Evolutionary conservation across 2,888 invertebrate species (phyloP).

Genomic region (Loripinus fragilis): DNA sequence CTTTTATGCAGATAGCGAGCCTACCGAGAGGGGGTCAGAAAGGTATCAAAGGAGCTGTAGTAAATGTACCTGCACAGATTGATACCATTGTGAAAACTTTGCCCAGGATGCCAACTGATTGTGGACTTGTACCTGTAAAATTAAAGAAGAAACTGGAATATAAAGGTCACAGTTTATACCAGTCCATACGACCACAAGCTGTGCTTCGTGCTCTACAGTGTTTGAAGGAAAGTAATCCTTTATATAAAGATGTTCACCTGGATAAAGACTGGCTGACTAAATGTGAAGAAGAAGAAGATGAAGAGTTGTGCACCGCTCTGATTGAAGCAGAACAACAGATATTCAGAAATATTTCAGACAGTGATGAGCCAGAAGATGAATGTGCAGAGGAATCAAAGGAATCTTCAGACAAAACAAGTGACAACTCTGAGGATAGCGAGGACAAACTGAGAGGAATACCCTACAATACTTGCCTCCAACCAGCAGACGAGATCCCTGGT

Average conservation of each 20-base stretch:
- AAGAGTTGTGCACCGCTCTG: not conserved
- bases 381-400: too few species aligned
- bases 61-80: too few species aligned
- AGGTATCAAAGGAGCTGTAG: too few species aligned
- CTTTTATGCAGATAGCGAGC: too few species aligned
- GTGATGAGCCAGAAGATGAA: too few species aligned
- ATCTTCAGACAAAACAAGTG: too few species aligned
- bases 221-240: not conserved
- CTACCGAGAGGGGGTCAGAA: too few species aligned
- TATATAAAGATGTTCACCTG: not conserved
- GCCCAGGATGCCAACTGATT: not conserved
- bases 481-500: constrained; percentile 28
- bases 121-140: not conserved
- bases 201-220: not conserved
- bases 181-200: not conserved
- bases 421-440: too few species aligned
- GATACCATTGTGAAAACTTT: too few species aligned
- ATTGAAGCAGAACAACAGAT: not conserved
- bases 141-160: too few species aligned
- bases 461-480: constrained; percentile 44
- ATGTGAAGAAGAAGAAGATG: not conserved
- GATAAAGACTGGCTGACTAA: not conserved
- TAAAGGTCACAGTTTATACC: not conserved
- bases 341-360: not conserved
- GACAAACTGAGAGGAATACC: constrained; percentile 1